A percentile compares a stretch with the other conserved stretches of the same genome.
phyloP scores from a whole-genome alignment of 2,888 invertebrate species.

The Torymus aiolomorphi region DNA sequence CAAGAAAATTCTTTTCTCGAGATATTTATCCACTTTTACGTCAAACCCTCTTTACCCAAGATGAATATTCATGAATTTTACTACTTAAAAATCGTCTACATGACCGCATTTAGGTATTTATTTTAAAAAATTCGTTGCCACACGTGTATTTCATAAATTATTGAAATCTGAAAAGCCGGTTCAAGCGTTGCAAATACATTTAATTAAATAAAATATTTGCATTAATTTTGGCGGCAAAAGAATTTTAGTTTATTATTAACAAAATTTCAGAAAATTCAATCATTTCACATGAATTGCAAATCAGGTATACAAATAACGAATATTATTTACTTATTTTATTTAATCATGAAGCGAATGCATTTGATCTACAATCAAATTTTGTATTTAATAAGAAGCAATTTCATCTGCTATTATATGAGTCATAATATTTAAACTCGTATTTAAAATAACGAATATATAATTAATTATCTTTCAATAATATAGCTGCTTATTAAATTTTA shows the following conservation, averaged over 20 bases:
- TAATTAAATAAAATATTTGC: too few relatives aligned
- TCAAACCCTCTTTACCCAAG: constrained; percentile 10
- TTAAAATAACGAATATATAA: constrained; percentile 8
- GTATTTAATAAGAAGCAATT: constrained; percentile 19
- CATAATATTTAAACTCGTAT: not conserved
- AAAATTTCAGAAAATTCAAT: not conserved
- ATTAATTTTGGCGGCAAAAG: too few relatives aligned
- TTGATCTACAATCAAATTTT: constrained; percentile 7
- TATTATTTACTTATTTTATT: constrained; percentile 24
- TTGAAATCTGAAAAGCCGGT: too few relatives aligned
- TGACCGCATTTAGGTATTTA: not conserved
- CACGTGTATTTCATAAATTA: not conserved
- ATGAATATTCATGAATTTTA: constrained; percentile 29
- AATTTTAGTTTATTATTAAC: too few relatives aligned
- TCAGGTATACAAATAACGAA: constrained; percentile 14
- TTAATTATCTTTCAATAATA: constrained; percentile 13
- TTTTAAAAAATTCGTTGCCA: not conserved
- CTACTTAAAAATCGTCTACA: not conserved
- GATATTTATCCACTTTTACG: constrained; percentile 28
- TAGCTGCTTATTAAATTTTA: constrained; percentile 20
- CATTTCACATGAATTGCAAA: not conserved
- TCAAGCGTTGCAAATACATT: too few relatives aligned
- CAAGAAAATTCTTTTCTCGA: constrained; percentile 23
- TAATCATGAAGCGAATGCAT: constrained; percentile 13
- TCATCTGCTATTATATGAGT: constrained; percentile 24